Conservation (phyloP, 53 echinoderm and acorn worm species). For the Apostichopus leukothele region DNA sequence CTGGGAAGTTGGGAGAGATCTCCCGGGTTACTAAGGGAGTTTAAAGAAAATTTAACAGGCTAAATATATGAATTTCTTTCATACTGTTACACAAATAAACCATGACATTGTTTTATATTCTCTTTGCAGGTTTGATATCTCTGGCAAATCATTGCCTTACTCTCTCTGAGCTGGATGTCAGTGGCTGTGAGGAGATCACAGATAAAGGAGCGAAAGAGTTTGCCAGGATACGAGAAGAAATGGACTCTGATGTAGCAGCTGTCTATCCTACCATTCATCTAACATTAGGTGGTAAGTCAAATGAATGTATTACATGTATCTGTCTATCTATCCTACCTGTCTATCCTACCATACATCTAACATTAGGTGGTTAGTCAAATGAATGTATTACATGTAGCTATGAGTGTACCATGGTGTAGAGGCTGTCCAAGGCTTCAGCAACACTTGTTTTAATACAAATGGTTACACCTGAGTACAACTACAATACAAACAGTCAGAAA, state of each 20-base stretch:
- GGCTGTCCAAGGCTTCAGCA: no score
- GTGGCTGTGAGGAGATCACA: conserved; percentile 44
- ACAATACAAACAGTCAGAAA: no score
- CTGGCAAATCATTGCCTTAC: conserved; percentile 33
- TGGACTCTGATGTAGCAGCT: background rate
- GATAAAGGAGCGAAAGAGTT: conserved; percentile 26
- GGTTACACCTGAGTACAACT: no score
- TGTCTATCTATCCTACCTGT: background rate
- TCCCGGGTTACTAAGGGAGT: no score
- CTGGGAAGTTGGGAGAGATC: no score
- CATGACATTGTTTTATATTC: background rate
- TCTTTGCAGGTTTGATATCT: conserved; percentile 17
- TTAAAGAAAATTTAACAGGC: no score
- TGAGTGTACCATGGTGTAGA: no score
- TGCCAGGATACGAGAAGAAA: background rate
- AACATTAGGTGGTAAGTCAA: conserved; percentile 15
- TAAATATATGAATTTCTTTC: background rate
- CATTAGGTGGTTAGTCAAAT: background rate
- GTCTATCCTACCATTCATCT: background rate
- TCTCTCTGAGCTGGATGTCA: conserved; percentile 31
- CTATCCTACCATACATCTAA: conserved; percentile 3
- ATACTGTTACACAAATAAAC: background rate
- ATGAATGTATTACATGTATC: background rate
- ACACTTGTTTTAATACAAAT: no score
- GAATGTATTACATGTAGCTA: background rate